phyloP scores from a whole-genome alignment of 2,888 invertebrate genomes.

The Ephialtes manifestator region DNA sequence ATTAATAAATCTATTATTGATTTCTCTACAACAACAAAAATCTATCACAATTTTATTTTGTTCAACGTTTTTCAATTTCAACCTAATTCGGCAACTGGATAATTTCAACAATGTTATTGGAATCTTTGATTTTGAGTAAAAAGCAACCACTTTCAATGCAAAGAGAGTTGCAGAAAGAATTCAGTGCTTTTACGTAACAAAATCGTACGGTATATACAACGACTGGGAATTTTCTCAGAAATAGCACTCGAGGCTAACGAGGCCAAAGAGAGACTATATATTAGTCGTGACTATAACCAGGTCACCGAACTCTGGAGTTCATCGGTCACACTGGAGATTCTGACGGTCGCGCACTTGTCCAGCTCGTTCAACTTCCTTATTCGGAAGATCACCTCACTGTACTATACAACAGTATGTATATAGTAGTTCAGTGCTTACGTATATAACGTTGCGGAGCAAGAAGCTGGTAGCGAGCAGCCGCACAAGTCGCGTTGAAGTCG shows the following conservation, averaged over 20 bases:
- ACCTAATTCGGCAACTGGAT: no score
- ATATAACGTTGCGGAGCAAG: slow-evolving; percentile 14
- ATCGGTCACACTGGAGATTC: slow-evolving; percentile 80
- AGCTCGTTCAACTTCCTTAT: slow-evolving; percentile 82
- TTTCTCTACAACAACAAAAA: no score
- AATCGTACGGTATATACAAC: background rate
- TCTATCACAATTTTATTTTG: no score
- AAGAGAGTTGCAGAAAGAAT: background rate
- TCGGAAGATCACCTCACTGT: slow-evolving; percentile 75
- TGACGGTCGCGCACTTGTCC: slow-evolving; percentile 82
- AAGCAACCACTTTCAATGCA: no score
- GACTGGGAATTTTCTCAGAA: background rate
- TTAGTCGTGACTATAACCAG: slow-evolving; percentile 31
- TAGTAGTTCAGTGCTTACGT: background rate
- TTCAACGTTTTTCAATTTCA: no score
- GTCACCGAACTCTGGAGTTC: slow-evolving; percentile 76
- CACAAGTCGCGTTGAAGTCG: slow-evolving; percentile 5
- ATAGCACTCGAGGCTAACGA: background rate
- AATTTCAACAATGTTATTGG: no score
- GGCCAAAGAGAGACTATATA: background rate
- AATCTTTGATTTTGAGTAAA: no score
- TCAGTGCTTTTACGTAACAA: background rate
- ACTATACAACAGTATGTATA: background rate
- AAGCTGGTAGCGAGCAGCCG: slow-evolving; percentile 35
- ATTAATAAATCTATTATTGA: no score